Evolutionary conservation across 2,797 vertebrate species (phyloP), one percentile per base, ranked within the genome.

Genomic region (Platyrinchus mystaceus): DNA sequence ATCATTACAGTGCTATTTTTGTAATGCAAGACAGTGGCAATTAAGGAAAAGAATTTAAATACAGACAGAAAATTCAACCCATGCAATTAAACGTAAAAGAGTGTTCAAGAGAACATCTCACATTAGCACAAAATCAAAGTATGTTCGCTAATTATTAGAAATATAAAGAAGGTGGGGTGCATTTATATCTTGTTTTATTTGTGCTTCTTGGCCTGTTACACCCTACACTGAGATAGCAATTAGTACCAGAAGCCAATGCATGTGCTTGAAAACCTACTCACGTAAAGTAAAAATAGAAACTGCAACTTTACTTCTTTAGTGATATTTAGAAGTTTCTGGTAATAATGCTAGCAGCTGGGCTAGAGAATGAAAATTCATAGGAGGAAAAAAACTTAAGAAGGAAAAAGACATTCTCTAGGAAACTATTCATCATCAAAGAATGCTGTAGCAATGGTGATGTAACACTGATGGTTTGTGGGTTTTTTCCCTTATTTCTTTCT

Each of bases 11-110:
- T 69, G 43, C 13, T 94, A 75, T 93, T 95, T 94, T 84, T 84
- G 32, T 59, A 62, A 82, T 27, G 21, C 8, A 88, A 79, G 73
- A 78, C 47, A 67, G 32, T 55, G 23, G n/a, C 44, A 94, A 71
- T 84, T 87, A 81, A 69, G 59, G 30, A 63, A 87, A 94, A 84
- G 6, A 34, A 71, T 74, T 70, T 60, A 75, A 93, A 91, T 70
- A 70, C 32, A 53, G 56, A 81, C 81, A 52, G n/a, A 94, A 93
- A 76, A 66, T 82, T 73, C 36, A 86, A 44, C 39, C 14, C 64
- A 50, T 90, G 59, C 46, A 95, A 90, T 94, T 86, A 95, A 82
- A 59, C 18, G 32, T 69, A 79, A 74, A 92, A 68, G 39, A 58
- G 5, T 32, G 27, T 83, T 87, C 26, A 58, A 64, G 58, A 71